Base-by-base conservation (phyloP, 2,797 vertebrate species). In the Pseudomugil tenellus region DNA sequence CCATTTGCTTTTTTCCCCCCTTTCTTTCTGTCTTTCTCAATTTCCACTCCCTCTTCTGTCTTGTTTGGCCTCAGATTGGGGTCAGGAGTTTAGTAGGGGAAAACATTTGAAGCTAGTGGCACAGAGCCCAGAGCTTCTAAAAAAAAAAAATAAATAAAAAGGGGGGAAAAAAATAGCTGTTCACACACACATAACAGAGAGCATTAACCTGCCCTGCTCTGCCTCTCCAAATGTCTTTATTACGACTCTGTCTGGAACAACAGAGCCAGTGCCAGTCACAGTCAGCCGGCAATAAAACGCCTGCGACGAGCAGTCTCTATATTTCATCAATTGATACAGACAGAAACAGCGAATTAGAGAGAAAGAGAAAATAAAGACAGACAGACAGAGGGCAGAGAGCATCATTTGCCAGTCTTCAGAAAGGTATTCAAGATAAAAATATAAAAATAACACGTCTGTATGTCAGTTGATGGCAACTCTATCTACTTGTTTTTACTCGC, bases 51-150 rank as follows among this genome's bases (percentile, higher is more conserved):
- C 64, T 74, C 63, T 62, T 81, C 81, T 84, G 75, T 86, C 76
- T 77, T 84, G 88, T 86, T 93, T 91, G 91, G 91, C 90, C 87
- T 83, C 85, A 91, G 87, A 91, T 86, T 89, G 88, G 86, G 92
- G 93, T 94, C 92, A 92, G 84, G 84, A 93, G 93, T 94, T 93
- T 93, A 94, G 90, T 92, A 89, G 92, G 91, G 89, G 87, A 93
- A 92, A 92, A 91, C 91, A 91, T 92, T 93, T 88, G 77, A 86
- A 92, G 89, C 80, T 39, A 31, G 88, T 91, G 92, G 91, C 92
- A 89, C 83, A 1, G 81, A 88, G 92, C 92, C 91, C 90, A 83
- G 89, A 91, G 83, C 75, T 81, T 85, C 85, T 85, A 56, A 19
- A 83, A 73, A 77, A 71, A 64, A 51, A 46, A 37, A 48, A 72